Evolutionary conservation across 2,113 vertebrate genomes (phyloP).

Genomic region (Tachysurus fulvidraco): DNA sequence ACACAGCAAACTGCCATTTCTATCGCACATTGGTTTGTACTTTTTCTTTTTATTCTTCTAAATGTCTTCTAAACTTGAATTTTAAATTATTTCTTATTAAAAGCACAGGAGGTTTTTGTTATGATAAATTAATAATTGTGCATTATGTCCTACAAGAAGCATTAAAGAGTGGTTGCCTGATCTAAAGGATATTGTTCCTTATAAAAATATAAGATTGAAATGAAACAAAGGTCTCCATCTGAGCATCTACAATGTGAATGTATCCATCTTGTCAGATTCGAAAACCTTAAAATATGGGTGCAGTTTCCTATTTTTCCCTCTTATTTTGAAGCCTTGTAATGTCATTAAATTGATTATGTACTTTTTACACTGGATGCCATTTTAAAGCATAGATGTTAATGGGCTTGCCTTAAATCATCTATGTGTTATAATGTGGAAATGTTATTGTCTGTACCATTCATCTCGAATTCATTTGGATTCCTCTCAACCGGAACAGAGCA

Average conservation of each 20-base stretch:
- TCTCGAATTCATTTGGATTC: conserved; percentile 33
- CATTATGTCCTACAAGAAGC: conserved; percentile 68
- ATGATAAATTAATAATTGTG: conserved; percentile 66
- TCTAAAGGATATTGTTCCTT: conserved; percentile 10
- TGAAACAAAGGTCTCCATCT: conserved; percentile 39
- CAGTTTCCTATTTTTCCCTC: conserved; percentile 8
- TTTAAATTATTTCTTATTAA: conserved; percentile 76
- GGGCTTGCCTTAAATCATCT: conserved; percentile 44
- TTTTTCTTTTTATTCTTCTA: conserved; percentile 22
- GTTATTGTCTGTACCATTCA: conserved; percentile 25
- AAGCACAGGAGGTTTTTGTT: conserved; percentile 73
- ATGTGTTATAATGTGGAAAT: conserved; percentile 26
- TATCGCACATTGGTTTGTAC: conserved; percentile 56
- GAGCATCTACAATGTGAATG: conserved; percentile 54
- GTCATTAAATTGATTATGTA: conserved; percentile 39
- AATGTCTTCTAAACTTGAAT: conserved; percentile 79
- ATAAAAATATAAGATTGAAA: conserved; percentile 1
- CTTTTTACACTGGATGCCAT: conserved; percentile 54
- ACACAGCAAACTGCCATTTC: conserved; percentile 42
- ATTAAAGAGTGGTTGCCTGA: conserved; percentile 49
- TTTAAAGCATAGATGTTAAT: conserved; percentile 41
- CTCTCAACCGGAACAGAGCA: conserved; percentile 10
- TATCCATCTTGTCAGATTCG: conserved; percentile 48
- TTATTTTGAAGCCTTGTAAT: conserved; percentile 27
- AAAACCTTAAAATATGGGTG: conserved; percentile 14